A percentile compares a stretch with the other conserved stretches of the same genome.
These are phyloP conservation scores for Entelurus aequoreus DNA, from an alignment of 2,113 vertebrate species.

Conservation along the genomic window DNA sequence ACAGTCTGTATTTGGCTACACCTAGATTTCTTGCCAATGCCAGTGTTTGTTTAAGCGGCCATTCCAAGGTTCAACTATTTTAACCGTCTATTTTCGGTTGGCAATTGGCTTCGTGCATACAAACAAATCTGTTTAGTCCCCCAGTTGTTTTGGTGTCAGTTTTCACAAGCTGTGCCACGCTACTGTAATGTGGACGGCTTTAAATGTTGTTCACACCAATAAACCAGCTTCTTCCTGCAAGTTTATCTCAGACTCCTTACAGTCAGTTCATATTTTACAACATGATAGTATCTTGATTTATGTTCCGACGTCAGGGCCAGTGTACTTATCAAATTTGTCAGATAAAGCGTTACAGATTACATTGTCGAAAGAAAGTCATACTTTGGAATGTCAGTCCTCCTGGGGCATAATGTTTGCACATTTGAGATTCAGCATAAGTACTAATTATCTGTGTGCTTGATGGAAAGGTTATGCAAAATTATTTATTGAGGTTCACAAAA, in stretches of 20 bases:
- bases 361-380: too few species aligned
- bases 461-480: background rate
- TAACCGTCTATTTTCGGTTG: constrained; percentile 49
- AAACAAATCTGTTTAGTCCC: constrained; percentile 13
- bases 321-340: background rate
- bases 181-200: background rate
- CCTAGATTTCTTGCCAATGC: background rate
- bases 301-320: background rate
- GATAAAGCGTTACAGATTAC: background rate
- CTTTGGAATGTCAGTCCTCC: background rate
- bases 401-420: background rate
- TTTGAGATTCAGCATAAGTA: background rate
- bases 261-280: constrained; percentile 1
- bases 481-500: background rate
- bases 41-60: constrained; percentile 31
- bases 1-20: background rate
- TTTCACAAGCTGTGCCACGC: constrained; percentile 20
- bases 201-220: constrained; percentile 6
- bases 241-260: background rate
- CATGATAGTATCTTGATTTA: constrained; percentile 21
- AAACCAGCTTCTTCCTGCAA: constrained; percentile 1
- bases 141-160: constrained; percentile 36
- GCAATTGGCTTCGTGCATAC: constrained; percentile 1
- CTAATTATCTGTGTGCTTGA: background rate
- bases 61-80: constrained; percentile 34